Percentiles rank a stretch among this genome's conserved stretches.
Evolutionary conservation across 2,797 vertebrate species (phyloP).

Genomic region (Numenius phaeopus): DNA sequence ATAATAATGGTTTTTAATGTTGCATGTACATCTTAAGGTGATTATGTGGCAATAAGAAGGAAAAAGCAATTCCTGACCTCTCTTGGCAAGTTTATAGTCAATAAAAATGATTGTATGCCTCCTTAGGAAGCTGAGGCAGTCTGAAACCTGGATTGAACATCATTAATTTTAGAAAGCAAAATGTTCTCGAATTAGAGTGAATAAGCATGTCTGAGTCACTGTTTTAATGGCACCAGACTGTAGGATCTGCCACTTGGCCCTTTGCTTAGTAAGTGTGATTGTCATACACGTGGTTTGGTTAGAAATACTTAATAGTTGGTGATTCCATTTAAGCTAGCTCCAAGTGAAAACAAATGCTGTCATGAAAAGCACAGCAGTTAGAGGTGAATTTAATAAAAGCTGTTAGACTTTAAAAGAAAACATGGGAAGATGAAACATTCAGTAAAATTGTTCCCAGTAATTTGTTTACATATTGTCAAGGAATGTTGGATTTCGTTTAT

Average conservation of each 20-base stretch:
- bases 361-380: background rate
- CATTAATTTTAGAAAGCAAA: background rate
- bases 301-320: background rate
- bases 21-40: background rate
- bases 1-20: background rate
- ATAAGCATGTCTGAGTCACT: background rate
- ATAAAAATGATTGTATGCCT: background rate
- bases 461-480: background rate
- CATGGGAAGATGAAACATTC: background rate
- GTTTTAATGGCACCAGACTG: background rate
- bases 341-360: background rate
- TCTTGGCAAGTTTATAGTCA: background rate
- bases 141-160: background rate
- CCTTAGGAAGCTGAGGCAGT: background rate
- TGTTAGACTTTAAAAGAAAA: background rate
- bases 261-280: background rate
- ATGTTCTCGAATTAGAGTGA: background rate
- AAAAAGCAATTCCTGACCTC: background rate
- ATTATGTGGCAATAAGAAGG: background rate
- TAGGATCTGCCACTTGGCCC: background rate
- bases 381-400: background rate
- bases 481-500: background rate
- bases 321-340: background rate
- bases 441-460: background rate
- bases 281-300: background rate